Evolutionary conservation across 2,113 vertebrate species (phyloP), one percentile per base, ranked within the genome.

Genomic region (Pituophis catenifer): DNA sequence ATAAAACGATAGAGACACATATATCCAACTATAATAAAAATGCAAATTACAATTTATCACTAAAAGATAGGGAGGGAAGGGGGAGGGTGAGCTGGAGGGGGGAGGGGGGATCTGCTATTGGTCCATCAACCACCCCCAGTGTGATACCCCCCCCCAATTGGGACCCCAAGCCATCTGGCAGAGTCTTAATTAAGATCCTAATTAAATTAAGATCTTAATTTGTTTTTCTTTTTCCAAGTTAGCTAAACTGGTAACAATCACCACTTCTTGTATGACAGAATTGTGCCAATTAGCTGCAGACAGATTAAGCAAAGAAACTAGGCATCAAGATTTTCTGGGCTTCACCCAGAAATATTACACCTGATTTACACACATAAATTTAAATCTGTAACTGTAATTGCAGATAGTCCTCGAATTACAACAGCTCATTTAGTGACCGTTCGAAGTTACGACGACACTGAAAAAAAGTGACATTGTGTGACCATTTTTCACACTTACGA

Each of bases 291-390:
- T 89, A 89, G 11, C 19, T 59, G 0, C 13, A 33, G 54, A 8
- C 57, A 24, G 54, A 5, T 24, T 38, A 89, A 87, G 88, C 10
- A 58, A 89, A 89, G 11, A 24, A 59, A 33, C n/a, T 1, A 9
- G 33, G 15, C 23, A 19, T 62, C 11, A 26, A 24, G 15, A 9
- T 62, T 48, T 48, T 44, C 57, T 58, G 26, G 24, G 89, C 26
- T 38, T 59, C 2, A 55, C 0, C 1, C 8, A 75, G 10, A 33
- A 52, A 55, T 7, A 24, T 95, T 94, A 94, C 87, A 65, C 93
- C 96, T 96, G 93, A 92, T 93, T 91, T 95, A 93, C 92, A 93
- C 93, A 92, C 88, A 8, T 94, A 94, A 91, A 58, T 89, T 93
- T 93, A 53, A n/a, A 54, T 33, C 13, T 3, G 59, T 10, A 62